Conservation (phyloP, 37 sponge, comb jelly and placozoan genomes). For the Bolinopsis microptera region DNA sequence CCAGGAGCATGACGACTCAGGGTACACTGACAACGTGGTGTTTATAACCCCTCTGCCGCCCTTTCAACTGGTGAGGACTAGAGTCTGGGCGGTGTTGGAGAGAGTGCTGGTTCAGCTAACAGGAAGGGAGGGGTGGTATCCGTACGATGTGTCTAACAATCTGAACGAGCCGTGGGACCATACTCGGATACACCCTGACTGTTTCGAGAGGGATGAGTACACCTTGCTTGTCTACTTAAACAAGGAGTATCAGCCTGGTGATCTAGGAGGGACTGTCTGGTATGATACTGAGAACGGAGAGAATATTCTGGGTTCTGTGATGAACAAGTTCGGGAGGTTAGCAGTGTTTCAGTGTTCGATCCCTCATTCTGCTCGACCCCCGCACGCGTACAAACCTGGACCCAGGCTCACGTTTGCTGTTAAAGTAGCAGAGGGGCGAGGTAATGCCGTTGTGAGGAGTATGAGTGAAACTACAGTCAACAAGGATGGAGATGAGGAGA, state of each 20-base stretch:
- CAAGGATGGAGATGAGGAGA: background rate
- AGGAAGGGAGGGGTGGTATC: background rate
- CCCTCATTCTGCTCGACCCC: constrained; percentile 51
- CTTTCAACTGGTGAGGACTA: background rate
- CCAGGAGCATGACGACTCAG: constrained; percentile 28
- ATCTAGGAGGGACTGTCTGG: constrained; percentile 63
- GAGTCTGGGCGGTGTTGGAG: constrained; percentile 1
- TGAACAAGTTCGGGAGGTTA: constrained; percentile 44
- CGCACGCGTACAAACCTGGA: constrained; percentile 5
- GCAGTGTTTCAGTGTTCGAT: constrained; percentile 50
- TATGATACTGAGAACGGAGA: constrained; percentile 13
- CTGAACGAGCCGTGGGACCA: constrained; percentile 60
- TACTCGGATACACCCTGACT: constrained; percentile 64
- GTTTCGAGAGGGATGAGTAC: constrained; percentile 55
- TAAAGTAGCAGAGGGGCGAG: background rate
- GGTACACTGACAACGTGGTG: constrained; percentile 36
- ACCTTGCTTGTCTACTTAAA: constrained; percentile 31
- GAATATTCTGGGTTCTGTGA: constrained; percentile 51
- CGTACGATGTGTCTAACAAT: constrained; percentile 62
- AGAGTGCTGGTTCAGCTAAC: constrained; percentile 13
- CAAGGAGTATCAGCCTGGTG: constrained; percentile 42
- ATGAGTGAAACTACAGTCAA: background rate
- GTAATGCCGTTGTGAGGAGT: background rate
- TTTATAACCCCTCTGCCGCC: background rate
- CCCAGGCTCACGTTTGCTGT: constrained; percentile 55